Base-by-base conservation (phyloP, 1,140 invertebrate species). In the Drosophila burlai region DNA sequence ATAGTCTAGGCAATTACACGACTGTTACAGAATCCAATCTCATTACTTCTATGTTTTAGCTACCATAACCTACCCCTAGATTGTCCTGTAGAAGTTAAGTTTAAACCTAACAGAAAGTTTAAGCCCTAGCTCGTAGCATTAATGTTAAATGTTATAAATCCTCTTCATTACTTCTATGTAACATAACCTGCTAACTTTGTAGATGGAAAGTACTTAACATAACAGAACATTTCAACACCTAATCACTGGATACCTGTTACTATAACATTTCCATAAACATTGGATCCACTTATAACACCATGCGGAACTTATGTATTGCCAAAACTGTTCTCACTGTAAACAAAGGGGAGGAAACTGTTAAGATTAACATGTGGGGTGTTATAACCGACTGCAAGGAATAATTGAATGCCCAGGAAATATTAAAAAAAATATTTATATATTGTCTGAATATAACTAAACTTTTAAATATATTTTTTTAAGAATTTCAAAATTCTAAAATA, bases 261-360 rank as follows among this genome's bases (percentile, higher is more conserved):
- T 8, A 3, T 18, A 34, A 36, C 18, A 21, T 38, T 38, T 6
- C 8, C 52, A 38, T 55, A 55, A 65, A 40, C 26, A 57, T 38
- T 15, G 2, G 11, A 21, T 60, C 40, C 24, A 65, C 40, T 13
- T 15, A 31, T 49, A 34, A 26, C 7, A 40, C 11, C 18, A 2
- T 47, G 34, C 29, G 62, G 21, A 60, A 29, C 26, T 13, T 9
- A 36, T 47, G 9, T 13, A 21, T 24, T 18, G 3, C 0, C 2
- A 49, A 45, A 82, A 75, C 55, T 83, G 80, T 83, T 83, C 80
- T 47, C 81, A 83, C 38, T 36, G 55, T 16, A 49, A 3, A 18
- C 16, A 10, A 2, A 18, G 24, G 54, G 36, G 21, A 9, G 16
- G 13, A 6, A 1, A 5, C 10, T 61, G 59, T 21, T 49, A 47